Evolutionary conservation across 1,140 invertebrate genomes (phyloP).

Genomic region (Brachionus calyciflorus): DNA sequence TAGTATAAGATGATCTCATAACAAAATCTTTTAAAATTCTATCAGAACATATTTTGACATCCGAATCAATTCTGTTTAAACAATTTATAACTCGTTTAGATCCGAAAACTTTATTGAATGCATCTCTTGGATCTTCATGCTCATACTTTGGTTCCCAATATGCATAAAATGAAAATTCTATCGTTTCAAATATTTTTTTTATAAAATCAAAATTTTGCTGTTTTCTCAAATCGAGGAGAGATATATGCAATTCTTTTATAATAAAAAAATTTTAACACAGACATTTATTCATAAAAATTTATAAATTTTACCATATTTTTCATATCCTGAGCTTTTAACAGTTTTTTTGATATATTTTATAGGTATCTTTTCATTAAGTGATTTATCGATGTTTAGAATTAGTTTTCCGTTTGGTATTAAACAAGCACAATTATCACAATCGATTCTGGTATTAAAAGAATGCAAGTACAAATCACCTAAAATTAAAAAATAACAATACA

Average conservation of each 20-base stretch:
- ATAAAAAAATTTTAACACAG: background rate
- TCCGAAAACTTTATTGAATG: background rate
- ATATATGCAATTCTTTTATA: background rate
- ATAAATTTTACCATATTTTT: constrained; percentile 22
- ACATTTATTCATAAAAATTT: background rate
- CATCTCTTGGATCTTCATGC: background rate
- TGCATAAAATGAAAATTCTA: background rate
- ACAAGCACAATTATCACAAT: constrained; percentile 7
- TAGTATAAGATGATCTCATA: background rate
- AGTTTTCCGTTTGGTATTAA: constrained; percentile 4
- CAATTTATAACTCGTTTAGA: background rate
- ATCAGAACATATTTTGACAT: background rate
- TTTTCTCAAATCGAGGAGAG: background rate
- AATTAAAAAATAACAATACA: background rate
- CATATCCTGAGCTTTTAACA: background rate
- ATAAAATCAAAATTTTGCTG: constrained; percentile 8
- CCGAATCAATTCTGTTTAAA: constrained; percentile 7
- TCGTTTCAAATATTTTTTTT: background rate
- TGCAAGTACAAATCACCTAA: background rate
- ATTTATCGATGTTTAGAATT: background rate
- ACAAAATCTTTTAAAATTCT: background rate
- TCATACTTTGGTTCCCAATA: background rate
- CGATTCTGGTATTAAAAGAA: constrained; percentile 13
- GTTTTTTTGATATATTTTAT: constrained; percentile 1
- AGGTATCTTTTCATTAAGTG: background rate